phyloP scores from a whole-genome alignment of 1,140 invertebrate species.

The Geopemphigus sp. region DNA sequence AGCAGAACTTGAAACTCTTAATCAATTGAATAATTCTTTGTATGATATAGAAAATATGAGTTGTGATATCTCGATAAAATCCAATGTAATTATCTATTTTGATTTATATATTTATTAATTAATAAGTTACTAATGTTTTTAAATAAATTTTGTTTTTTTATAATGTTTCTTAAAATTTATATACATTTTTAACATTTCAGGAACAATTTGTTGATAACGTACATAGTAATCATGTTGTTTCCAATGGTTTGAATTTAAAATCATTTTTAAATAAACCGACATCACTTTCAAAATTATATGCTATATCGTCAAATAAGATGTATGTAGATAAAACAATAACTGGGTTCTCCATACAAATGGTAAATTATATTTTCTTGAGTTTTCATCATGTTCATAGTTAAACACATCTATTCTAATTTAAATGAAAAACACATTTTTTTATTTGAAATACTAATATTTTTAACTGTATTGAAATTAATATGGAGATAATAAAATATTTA shows the following conservation, averaged over 20 bases:
- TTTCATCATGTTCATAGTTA: too few species aligned
- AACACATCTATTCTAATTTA: not conserved
- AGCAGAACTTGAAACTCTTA: constrained; percentile 22
- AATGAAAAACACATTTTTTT: too few species aligned
- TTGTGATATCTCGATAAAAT: not conserved
- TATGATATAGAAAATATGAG: constrained; percentile 38
- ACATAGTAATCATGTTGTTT: not conserved
- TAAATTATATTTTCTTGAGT: constrained; percentile 1
- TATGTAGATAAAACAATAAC: constrained; percentile 36
- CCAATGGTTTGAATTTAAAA: not conserved
- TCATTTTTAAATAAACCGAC: not conserved
- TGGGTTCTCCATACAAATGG: constrained; percentile 29
- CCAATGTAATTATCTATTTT: not conserved
- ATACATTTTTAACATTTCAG: not conserved
- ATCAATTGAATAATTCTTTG: constrained; percentile 26
- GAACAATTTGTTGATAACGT: not conserved
- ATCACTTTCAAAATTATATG: not conserved
- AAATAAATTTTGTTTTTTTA: not conserved
- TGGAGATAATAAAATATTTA: too few species aligned
- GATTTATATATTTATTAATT: not conserved
- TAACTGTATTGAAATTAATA: too few species aligned
- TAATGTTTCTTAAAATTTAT: not conserved
- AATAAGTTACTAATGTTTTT: not conserved
- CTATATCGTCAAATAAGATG: not conserved
- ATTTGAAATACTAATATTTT: too few species aligned